Conservation (phyloP, 2,113 vertebrate species). For the Chaenogobius annularis region DNA sequence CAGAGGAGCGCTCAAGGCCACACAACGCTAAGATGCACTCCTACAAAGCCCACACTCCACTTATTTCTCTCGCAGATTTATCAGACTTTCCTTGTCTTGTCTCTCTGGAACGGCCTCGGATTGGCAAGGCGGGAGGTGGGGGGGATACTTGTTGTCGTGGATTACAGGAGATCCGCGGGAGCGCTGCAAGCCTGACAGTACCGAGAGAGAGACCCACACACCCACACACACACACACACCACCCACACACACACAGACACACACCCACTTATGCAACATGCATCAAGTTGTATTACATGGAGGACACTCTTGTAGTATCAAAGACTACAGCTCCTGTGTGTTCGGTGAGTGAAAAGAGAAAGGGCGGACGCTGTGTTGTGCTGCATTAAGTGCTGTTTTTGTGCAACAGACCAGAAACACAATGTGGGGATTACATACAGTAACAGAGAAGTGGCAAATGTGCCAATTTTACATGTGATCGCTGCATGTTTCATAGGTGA, state of each 20-base stretch:
- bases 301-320: constrained; percentile 65
- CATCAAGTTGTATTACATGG: constrained; percentile 76
- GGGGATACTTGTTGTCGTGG: constrained; percentile 41
- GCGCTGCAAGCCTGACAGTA: constrained; percentile 57
- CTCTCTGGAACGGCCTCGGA: constrained; percentile 24
- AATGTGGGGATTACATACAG: constrained; percentile 48
- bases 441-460: constrained; percentile 45
- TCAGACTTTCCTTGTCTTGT: constrained; percentile 55
- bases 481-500: not conserved
- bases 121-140: not conserved
- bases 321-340: constrained; percentile 50
- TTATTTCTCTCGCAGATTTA: constrained; percentile 74
- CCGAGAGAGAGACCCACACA: constrained; percentile 73
- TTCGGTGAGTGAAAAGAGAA: constrained; percentile 51
- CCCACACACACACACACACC: too few species aligned
- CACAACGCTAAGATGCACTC: too few species aligned
- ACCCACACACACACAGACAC: too few species aligned
- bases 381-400: constrained; percentile 57
- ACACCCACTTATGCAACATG: constrained; percentile 64
- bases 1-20: too few species aligned
- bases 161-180: constrained; percentile 63
- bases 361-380: constrained; percentile 48
- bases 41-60: too few species aligned
- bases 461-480: constrained; percentile 38
- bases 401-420: constrained; percentile 28